A percentile compares a stretch with the other conserved stretches of the same genome.
Conservation (phyloP, 2,888 invertebrate genomes). For the Cyclophora punctaria region DNA sequence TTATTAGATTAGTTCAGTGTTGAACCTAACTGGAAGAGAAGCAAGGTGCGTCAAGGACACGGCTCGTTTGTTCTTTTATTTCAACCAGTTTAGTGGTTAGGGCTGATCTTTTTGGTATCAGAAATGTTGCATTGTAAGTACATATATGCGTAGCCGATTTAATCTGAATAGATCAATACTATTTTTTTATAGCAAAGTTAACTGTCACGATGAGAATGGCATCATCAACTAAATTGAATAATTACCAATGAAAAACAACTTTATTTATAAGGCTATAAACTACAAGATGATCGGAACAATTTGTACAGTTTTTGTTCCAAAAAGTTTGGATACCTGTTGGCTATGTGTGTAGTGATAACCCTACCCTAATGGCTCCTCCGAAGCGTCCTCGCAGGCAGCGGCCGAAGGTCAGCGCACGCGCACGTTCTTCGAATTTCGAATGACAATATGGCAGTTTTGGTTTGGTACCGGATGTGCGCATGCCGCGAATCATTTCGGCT, state of each 20-base stretch:
- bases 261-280: too few relatives aligned
- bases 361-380: conserved; percentile 18
- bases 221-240: too few relatives aligned
- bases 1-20: conserved; percentile 17
- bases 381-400: conserved; percentile 35
- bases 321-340: too few relatives aligned
- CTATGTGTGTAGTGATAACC: too few relatives aligned
- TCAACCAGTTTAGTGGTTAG: conserved; percentile 32
- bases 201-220: too few relatives aligned
- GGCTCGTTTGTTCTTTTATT: conserved; percentile 45
- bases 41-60: conserved; percentile 64
- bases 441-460: conserved; percentile 44
- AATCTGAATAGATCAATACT: too few relatives aligned
- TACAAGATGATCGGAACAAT: too few relatives aligned
- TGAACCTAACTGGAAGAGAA: conserved; percentile 41
- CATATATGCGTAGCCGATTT: too few relatives aligned
- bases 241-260: too few relatives aligned
- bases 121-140: too few relatives aligned
- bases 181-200: too few relatives aligned
- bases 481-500: conserved; percentile 31
- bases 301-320: too few relatives aligned
- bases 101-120: conserved; percentile 15
- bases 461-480: conserved; percentile 44
- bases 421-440: conserved; percentile 43
- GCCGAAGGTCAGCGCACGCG: conserved; percentile 52